phyloP scores from a whole-genome alignment of 2,888 invertebrate genomes.

The Microlaimidae sp. region DNA sequence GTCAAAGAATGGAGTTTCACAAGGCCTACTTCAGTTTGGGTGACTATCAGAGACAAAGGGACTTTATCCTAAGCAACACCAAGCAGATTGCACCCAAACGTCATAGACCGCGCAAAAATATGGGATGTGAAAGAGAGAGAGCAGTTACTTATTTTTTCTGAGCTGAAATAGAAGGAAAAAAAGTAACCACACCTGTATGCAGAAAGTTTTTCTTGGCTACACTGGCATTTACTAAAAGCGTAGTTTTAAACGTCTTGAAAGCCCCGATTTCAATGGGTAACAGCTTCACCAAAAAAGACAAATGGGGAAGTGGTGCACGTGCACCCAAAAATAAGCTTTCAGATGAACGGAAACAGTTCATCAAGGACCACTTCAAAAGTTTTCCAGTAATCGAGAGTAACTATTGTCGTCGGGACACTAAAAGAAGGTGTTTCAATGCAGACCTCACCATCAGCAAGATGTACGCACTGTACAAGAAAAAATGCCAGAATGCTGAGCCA shows the following conservation, averaged over 20 bases:
- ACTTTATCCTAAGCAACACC: too few relatives aligned
- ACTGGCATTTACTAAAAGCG: background rate
- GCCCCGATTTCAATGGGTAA: background rate
- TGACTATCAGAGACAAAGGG: too few relatives aligned
- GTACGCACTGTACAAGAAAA: constrained; percentile 9
- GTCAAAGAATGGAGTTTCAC: too few relatives aligned
- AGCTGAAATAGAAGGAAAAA: too few relatives aligned
- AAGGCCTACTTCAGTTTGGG: too few relatives aligned
- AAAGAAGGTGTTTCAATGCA: background rate
- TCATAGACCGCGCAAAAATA: too few relatives aligned
- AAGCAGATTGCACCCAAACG: too few relatives aligned
- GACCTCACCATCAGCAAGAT: constrained; percentile 7
- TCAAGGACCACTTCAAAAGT: constrained; percentile 9
- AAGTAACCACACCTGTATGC: too few relatives aligned
- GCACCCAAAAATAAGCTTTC: background rate
- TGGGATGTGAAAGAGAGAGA: too few relatives aligned
- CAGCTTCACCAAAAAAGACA: background rate
- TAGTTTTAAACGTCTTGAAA: background rate
- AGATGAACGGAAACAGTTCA: background rate
- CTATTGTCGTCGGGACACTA: constrained; percentile 3
- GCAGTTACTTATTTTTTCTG: too few relatives aligned
- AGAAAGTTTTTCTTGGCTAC: background rate
- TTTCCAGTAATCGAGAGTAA: constrained; percentile 6
- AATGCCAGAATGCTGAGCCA: background rate
- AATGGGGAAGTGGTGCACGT: background rate